Percentiles rank a stretch among this genome's conserved stretches.
Evolutionary conservation across 2,888 invertebrate species (phyloP).

Genomic region (Polydesmus complanatus): DNA sequence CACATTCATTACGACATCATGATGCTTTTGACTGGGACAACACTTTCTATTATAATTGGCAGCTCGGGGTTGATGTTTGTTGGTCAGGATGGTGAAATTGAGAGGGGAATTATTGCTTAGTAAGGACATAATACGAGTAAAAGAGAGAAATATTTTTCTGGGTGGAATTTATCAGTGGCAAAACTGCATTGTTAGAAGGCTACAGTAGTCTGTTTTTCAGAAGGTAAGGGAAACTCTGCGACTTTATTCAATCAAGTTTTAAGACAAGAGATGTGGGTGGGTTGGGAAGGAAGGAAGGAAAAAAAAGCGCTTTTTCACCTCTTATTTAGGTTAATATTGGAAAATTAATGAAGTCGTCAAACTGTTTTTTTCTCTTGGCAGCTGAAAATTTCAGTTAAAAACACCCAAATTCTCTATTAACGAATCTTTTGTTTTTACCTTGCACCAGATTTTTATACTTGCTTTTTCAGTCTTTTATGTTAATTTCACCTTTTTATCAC

Average conservation of each 20-base stretch:
- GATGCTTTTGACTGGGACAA: neutral
- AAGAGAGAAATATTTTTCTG: no score
- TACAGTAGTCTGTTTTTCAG: no score
- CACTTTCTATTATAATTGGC: neutral
- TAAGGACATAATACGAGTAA: no score
- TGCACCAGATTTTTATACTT: neutral
- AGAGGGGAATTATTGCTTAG: no score
- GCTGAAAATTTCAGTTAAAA: neutral
- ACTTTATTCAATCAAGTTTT: no score
- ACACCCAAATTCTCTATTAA: neutral
- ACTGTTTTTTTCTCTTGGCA: neutral
- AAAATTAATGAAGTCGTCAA: neutral
- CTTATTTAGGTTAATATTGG: neutral
- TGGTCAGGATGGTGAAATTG: no score
- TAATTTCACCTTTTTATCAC: neutral
- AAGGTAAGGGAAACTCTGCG: no score
- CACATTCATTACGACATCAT: neutral
- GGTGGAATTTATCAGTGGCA: no score
- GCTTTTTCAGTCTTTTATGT: neutral
- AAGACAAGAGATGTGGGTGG: no score
- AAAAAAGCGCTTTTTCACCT: neutral
- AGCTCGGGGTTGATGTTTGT: no score
- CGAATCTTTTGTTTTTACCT: neutral
- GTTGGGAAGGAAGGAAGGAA: no score
- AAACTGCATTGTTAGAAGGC: no score